Base-by-base conservation (phyloP, 2,888 invertebrate species). In the Mythimna impura region DNA sequence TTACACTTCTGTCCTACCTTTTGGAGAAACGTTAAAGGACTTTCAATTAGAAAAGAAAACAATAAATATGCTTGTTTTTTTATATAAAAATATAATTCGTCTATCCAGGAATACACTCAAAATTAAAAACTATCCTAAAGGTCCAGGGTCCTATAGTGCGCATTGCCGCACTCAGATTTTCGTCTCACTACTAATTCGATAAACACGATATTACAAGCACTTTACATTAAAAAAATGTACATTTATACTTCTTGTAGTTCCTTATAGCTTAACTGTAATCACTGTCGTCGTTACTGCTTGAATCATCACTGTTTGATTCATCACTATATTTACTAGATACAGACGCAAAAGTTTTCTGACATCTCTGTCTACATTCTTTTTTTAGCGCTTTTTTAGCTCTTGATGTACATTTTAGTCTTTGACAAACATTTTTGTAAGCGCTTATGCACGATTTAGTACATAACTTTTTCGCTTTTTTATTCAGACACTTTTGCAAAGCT, bases 391-490 rank as follows among this genome's bases (percentile, higher is more conserved):
- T 84, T 62, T 87, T 89, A 50, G 91, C 76, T 50, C 68, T 81
- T 0, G 67, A 66, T 1, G 83, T 84, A 71, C 93, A 93, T 61
- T 66, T 80, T 5, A 81, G 63, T 9, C 36, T 66, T 34, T n/a
- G 67, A 52, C 88, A 88, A 34, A 82, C 83, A 12, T 76, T 82
- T 76, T 65, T 84, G 20, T 86, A 87, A 0, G 89, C 85, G 0
- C 71, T 76, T 5, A 68, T 68, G 61, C 93, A 93, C 0, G 92
- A 91, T 36, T 76, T 86, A 8, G 5, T 73, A 61, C 94, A 94
- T 20, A 72, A 34, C 71, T 80, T 89, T 0, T 62, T n/a, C 0
- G 75, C 76, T 63, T 61, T 78, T 60, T 76, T 82, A 43, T 60
- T 70, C 0, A 79, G 0, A 62, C 76, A 80, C 9, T 43, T 65